Evolutionary conservation across 2,113 vertebrate species (phyloP).

Genomic region (Lophius piscatorius): DNA sequence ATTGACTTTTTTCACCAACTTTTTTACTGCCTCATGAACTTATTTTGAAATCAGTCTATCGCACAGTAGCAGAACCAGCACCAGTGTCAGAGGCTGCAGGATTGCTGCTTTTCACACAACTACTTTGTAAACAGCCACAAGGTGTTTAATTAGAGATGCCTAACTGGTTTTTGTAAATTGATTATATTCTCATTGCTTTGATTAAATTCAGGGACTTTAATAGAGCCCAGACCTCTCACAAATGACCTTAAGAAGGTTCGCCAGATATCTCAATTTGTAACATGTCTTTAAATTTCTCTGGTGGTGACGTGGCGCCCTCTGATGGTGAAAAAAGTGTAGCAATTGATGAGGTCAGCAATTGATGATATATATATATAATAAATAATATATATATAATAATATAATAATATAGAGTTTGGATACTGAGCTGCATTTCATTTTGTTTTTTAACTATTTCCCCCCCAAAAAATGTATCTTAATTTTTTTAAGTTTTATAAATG

Average conservation of each 20-base stretch:
- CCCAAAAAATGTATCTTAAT: too few species aligned
- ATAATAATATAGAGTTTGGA: too few species aligned
- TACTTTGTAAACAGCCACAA: not conserved
- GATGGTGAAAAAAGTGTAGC: slow-evolving; percentile 29
- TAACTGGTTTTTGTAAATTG: not conserved
- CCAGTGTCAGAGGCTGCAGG: too few species aligned
- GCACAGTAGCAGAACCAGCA: too few species aligned
- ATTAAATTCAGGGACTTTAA: not conserved
- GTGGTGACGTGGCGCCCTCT: slow-evolving; percentile 34
- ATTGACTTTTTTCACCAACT: too few species aligned
- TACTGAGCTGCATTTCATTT: too few species aligned
- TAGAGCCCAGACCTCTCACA: not conserved
- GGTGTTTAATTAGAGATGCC: not conserved
- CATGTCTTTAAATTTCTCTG: not conserved
- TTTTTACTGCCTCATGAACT: too few species aligned
- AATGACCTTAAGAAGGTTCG: not conserved
- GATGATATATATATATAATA: too few species aligned
- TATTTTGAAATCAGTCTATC: too few species aligned
- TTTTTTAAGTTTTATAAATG: slow-evolving; percentile 44
- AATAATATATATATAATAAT: too few species aligned
- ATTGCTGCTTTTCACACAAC: not conserved
- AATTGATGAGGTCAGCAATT: too few species aligned
- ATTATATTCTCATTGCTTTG: not conserved
- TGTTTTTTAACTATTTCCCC: too few species aligned
- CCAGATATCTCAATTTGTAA: slow-evolving; percentile 22